These are phyloP conservation scores for Oriolus oriolus DNA, from an alignment of 2,113 vertebrate genomes.

Conservation along the genomic window DNA sequence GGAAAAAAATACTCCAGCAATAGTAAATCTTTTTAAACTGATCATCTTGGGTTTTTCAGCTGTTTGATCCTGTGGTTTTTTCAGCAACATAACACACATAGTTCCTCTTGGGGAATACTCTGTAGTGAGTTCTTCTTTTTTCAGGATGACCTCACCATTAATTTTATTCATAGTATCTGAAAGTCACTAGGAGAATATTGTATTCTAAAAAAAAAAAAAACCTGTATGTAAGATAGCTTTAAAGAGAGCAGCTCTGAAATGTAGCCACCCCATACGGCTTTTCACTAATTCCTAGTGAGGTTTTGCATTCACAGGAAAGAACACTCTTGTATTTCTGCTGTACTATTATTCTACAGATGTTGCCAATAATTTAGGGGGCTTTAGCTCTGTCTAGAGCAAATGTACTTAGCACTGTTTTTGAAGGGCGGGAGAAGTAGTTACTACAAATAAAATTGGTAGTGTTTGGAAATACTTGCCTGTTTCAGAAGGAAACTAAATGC, in stretches of 20 bases:
- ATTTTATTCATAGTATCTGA: neutral
- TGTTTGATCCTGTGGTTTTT: neutral
- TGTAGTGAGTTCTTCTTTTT: neutral
- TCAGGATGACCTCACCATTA: neutral
- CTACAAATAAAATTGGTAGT: neutral
- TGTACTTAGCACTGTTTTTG: neutral
- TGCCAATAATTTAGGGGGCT: neutral
- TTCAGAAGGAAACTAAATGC: neutral
- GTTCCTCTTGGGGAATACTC: neutral
- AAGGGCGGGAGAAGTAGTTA: neutral
- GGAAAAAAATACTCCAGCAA: neutral
- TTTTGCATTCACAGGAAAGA: neutral
- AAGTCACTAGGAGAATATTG: neutral
- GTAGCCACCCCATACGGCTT: accelerated
- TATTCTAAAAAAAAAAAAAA: neutral
- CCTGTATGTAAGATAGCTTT: neutral
- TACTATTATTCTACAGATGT: neutral
- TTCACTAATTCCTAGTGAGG: neutral
- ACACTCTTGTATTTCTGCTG: neutral
- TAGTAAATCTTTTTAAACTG: neutral
- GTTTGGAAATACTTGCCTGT: neutral
- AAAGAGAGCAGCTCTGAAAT: neutral
- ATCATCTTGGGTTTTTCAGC: neutral
- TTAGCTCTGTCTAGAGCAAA: neutral
- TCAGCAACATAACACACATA: neutral